Evolutionary conservation across 2,797 vertebrate genomes (phyloP), one percentile per base, ranked within the genome.

Genomic region (Coregonus sp.): DNA sequence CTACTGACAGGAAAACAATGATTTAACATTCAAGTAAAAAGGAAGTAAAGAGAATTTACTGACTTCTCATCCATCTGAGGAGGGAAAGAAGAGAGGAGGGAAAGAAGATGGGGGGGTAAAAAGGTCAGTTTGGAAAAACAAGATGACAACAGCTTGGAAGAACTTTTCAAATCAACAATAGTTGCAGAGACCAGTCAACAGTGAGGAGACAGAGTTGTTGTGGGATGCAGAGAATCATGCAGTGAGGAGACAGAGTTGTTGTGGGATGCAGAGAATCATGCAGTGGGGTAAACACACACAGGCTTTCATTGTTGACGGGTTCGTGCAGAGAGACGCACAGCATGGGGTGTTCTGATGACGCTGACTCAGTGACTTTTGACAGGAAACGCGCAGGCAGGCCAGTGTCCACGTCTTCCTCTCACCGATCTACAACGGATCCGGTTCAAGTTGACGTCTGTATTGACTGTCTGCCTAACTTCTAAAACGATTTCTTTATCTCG

Each of bases 61-160:
- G 95, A 99, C 98, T 99, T 99, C 94, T 97, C 96, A 92, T 98
- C 96, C 96, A 95, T 93, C 97, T 98, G 96, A 89, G 83, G 87
- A 88, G 82, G 86, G 90, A 77, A 88, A 68, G 84, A 86, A 80
- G 77, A 86, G 83, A 88, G 16, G 72, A 81, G 78, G 85, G 89
- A 75, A 90, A 89, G 89, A 16, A 78, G 54, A 81, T 35, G 75
- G 76, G 84, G 63, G 80, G 85, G 33, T 67, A 25, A 25, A 25
- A 81, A 80, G 84, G 35, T 91, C 86, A 92, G 90, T 84, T 81
- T 75, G 79, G 81, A 18, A 9, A 70, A 77, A 79, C 71, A 80
- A 63, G 74, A 70, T 68, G 78, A 79, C 12, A 54, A 15, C 85
- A 59, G 79, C 3, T 80, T 85, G 31, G n/a, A 29, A 73, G 65